These are phyloP conservation scores for Seriola aureovittata DNA, from an alignment of 2,113 vertebrate species.

Conservation along the genomic window DNA sequence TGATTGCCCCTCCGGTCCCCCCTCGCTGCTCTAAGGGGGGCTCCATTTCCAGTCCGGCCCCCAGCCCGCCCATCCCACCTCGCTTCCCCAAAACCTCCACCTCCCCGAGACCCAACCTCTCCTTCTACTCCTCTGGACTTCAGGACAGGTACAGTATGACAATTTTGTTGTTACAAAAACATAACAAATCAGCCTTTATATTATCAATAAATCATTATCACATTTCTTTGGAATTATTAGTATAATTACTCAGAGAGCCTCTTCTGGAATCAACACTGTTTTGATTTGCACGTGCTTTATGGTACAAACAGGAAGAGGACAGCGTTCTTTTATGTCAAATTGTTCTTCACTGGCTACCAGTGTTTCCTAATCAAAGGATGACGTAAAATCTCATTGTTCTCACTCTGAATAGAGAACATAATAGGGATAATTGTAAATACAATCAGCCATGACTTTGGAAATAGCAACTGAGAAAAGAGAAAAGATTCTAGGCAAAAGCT, in stretches of 20 bases:
- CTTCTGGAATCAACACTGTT: not conserved
- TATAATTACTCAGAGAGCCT: not conserved
- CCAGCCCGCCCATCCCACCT: conserved; percentile 89
- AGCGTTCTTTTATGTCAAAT: too few relatives aligned
- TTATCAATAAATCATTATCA: not conserved
- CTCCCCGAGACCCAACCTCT: conserved; percentile 89
- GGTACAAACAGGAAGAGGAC: too few relatives aligned
- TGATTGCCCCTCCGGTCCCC: conserved; percentile 94
- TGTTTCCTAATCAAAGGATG: too few relatives aligned
- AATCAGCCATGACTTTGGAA: not conserved
- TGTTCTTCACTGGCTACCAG: too few relatives aligned
- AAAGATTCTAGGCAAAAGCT: too few relatives aligned
- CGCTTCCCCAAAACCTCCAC: conserved; percentile 88
- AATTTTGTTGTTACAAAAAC: not conserved
- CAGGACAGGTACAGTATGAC: conserved; percentile 88
- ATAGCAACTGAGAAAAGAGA: not conserved
- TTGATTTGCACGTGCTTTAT: not conserved
- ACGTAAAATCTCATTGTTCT: too few relatives aligned
- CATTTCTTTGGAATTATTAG: not conserved
- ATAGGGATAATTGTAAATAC: too few relatives aligned
- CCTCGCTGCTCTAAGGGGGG: conserved; percentile 89
- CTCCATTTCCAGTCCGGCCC: conserved; percentile 77
- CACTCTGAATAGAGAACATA: too few relatives aligned
- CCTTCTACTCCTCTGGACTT: conserved; percentile 95
- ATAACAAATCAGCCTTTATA: not conserved